Percentiles rank a stretch among this genome's conserved stretches.
phyloP scores from a whole-genome alignment of 2,113 vertebrate species.

The Bucco capensis region DNA sequence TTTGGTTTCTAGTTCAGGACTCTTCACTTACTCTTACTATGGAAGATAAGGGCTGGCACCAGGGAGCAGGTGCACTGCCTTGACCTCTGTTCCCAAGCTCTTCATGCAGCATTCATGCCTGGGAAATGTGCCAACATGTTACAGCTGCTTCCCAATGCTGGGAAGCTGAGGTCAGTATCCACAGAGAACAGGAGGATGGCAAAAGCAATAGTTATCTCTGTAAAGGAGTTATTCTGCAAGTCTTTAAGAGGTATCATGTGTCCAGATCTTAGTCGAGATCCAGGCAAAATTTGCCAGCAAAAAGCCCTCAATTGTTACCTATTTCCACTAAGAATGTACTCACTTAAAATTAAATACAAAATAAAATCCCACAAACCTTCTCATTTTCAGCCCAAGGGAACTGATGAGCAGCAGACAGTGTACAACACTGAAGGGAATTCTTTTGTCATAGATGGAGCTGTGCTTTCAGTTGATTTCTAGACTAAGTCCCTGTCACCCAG shows the following conservation, averaged over 20 bases:
- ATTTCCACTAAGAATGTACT: not conserved
- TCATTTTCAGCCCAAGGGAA: not conserved
- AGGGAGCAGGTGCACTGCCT: not conserved
- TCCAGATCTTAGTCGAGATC: not conserved
- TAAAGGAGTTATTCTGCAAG: not conserved
- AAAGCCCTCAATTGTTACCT: not conserved
- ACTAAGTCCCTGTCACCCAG: not conserved
- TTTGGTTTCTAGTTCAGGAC: not conserved
- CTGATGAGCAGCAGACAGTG: not conserved
- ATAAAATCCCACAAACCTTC: rapidly evolving
- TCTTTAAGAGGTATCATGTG: not conserved
- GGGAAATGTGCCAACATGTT: not conserved
- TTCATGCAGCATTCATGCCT: not conserved
- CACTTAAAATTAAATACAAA: not conserved
- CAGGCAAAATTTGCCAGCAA: not conserved
- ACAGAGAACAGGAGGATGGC: not conserved
- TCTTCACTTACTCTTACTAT: not conserved
- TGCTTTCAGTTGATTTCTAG: not conserved
- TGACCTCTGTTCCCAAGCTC: not conserved
- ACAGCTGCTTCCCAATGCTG: not conserved
- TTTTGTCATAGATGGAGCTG: not conserved
- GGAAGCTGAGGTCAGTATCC: not conserved
- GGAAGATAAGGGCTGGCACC: not conserved
- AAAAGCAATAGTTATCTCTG: not conserved
- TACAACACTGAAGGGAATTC: not conserved